Conservation (phyloP, 2,113 vertebrate species). For the Phocoena sinus region DNA sequence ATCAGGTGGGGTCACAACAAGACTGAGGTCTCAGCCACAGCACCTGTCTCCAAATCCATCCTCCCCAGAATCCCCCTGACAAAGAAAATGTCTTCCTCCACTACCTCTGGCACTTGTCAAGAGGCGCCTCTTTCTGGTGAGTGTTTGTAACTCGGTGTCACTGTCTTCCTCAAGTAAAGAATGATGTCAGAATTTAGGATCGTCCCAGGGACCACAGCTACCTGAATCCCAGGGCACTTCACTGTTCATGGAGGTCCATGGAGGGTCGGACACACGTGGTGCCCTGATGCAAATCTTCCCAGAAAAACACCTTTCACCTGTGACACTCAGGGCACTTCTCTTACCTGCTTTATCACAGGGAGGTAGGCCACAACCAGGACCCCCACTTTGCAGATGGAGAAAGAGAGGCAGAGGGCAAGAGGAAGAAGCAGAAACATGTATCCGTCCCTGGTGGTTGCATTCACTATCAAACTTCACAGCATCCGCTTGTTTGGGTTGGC, state of each 20-base stretch:
- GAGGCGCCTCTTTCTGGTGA: neutral
- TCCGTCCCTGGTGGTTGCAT: neutral
- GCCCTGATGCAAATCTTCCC: neutral
- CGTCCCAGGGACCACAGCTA: neutral
- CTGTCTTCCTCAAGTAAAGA: neutral
- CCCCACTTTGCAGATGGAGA: neutral
- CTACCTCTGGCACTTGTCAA: neutral
- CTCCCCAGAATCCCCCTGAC: neutral
- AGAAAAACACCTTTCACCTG: neutral
- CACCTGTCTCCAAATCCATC: neutral
- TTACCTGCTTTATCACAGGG: neutral
- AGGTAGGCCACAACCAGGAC: neutral
- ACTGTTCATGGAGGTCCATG: neutral
- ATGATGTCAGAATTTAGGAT: neutral
- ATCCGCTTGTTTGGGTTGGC: neutral
- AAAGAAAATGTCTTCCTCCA: neutral
- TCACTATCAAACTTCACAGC: neutral
- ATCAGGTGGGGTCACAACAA: neutral
- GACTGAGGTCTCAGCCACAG: neutral
- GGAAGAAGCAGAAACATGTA: neutral
- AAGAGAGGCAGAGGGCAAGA: neutral
- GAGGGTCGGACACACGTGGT: fast-evolving
- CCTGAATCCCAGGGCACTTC: neutral
- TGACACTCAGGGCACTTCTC: neutral
- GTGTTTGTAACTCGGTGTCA: neutral